Base-by-base conservation (phyloP, 2,888 invertebrate species). In the Copidosoma aretas region DNA sequence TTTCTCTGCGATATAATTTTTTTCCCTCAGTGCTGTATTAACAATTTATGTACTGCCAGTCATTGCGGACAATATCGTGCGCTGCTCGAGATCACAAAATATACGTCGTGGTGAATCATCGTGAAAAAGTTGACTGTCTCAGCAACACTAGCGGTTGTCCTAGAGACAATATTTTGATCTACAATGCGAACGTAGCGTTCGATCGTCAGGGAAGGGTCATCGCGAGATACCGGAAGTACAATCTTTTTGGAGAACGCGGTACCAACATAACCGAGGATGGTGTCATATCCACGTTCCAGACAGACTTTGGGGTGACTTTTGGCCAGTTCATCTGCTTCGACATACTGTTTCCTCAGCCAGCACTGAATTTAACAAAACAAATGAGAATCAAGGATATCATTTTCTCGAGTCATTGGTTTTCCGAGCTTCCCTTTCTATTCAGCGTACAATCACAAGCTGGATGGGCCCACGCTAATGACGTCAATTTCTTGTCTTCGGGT, bases 141-240 rank as follows among this genome's bases (percentile, higher is more conserved):
- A 8, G 32, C 32, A 32, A 32, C 32, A 32, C 32, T 8, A 32
- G 4, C 4, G 32, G 32, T 5, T 32, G 32, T 32, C 32, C 32
- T 8, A 32, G 32, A 3, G 85, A 85, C 57, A 85, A 84, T 41
- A 76, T 79, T 5, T 85, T 86, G 62, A 78, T 86, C 25, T 94
- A 90, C 84, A 95, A 94, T 76, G 92, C 93, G 0, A 91, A 94
- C 77, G 89, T 94, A 0, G 93, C 90, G 0, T 91, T 93, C 74
- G 89, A 93, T 79, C 86, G 92, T 63, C 84, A 84, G 19, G 94
- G 94, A 0, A 84, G 85, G 1, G 86, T 94, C 21, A 86, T 93
- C 14, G 89, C 91, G 15, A 88, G 88, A 87, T 92, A 85, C 75
- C 75, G 78, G 15, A 75, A 78, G 61, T 76, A 76, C 70, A 85